Evolutionary conservation across 2,113 vertebrate genomes (phyloP), one percentile per base, ranked within the genome.

Genomic region (Castor canadensis): DNA sequence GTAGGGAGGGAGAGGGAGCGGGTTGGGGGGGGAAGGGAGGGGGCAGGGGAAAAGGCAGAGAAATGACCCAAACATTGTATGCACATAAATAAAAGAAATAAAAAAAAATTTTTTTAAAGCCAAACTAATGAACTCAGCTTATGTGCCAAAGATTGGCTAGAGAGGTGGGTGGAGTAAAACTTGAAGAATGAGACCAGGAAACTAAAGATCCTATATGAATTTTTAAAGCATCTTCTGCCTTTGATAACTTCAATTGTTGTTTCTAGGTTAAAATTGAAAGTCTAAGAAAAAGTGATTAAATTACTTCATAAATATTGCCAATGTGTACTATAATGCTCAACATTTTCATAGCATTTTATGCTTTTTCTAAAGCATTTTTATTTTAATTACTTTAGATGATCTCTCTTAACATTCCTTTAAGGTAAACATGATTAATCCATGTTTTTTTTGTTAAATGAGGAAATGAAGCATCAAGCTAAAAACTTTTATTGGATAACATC

Each of bases 251-350:
- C 73, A 92, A 60, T 26, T 91, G 77, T 93, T 88, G 10, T 85
- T 79, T 88, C 82, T 82, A 40, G 3, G 38, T 92, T 87, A 95
- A 92, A 88, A 95, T 85, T 66, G 20, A 62, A 96, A 91, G 67
- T 22, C 17, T 72, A 80, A 73, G 47, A 26, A 73, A 95, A 83
- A 15, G 40, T 54, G 22, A 71, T 64, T 92, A 91, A 58, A 77
- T 79, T 66, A 87, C 49, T 86, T 64, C 77, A 62, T 69, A 88
- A 79, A 92, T 87, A 81, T 85, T 72, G 24, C 87, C 73, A 13
- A 77, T 60, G 9, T 66, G 52, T 38, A 76, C 56, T 89, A 84
- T 30, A 77, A 92, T 20, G 43, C 28, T 81, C 93, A 24, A 71
- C 26, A 72, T 95, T 85, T 93, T 92, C 43, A 90, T 38, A 87